Percentiles rank a stretch among this genome's conserved stretches.
Conservation (phyloP, 2,113 vertebrate species). For the Synodontis membranacea region DNA sequence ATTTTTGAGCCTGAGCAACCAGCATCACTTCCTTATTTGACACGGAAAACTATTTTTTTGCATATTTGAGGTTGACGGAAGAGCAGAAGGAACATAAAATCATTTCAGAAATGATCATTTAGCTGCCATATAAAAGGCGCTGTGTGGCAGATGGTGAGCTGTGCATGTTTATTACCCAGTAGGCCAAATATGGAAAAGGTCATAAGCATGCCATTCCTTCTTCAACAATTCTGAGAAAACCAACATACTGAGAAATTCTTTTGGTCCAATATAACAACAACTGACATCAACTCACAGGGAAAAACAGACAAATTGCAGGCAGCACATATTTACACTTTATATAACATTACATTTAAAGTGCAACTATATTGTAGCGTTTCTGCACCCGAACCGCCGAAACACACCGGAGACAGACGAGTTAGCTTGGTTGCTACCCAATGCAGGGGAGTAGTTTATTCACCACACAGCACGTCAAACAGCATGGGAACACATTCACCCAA, state of each 20-base stretch:
- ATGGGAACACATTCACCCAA: no score
- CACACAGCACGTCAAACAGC: no score
- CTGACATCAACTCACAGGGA: background rate
- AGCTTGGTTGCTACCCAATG: no score
- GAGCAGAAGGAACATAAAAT: slow-evolving; percentile 28
- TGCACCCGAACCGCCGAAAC: no score
- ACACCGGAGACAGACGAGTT: no score
- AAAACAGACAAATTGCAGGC: background rate
- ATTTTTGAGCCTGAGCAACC: slow-evolving; percentile 55
- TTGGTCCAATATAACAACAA: background rate
- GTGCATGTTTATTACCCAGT: slow-evolving; percentile 59
- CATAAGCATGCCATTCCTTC: slow-evolving; percentile 48
- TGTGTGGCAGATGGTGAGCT: slow-evolving; percentile 51
- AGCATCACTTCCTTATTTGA: slow-evolving; percentile 11
- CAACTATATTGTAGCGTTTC: no score
- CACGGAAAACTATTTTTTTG: no score
- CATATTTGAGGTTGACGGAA: slow-evolving; percentile 29
- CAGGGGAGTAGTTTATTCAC: no score
- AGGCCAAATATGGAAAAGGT: slow-evolving; percentile 59
- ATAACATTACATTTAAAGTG: background rate
- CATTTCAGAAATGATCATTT: slow-evolving; percentile 37
- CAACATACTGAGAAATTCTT: slow-evolving; percentile 9
- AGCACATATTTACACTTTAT: background rate
- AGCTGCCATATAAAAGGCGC: slow-evolving; percentile 37
- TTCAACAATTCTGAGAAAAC: background rate